A percentile compares a stretch with the other conserved stretches of the same genome.
phyloP scores from a whole-genome alignment of 2,113 vertebrate species.

The Pteronura brasiliensis region DNA sequence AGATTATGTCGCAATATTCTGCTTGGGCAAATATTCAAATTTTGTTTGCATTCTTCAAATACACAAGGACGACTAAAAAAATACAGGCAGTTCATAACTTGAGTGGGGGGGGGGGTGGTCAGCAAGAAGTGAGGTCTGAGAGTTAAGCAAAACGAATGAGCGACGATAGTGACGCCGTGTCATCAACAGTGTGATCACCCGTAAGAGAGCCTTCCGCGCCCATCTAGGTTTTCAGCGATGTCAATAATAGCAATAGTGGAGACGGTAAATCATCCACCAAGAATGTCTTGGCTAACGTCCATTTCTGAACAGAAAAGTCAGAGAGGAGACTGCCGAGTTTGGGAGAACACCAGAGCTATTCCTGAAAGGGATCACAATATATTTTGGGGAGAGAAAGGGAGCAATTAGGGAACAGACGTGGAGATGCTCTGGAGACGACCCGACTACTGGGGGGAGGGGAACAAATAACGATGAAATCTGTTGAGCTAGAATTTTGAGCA shows the following conservation, averaged over 20 bases:
- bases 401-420: not conserved
- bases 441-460: not conserved
- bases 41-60: not conserved
- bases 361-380: not conserved
- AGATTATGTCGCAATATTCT: not conserved
- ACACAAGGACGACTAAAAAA: not conserved
- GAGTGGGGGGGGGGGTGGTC: not conserved
- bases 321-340: not conserved
- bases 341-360: not conserved
- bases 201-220: not conserved
- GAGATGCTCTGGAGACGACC: not conserved
- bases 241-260: not conserved
- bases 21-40: not conserved
- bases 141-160: not conserved
- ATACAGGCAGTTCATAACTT: not conserved
- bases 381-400: not conserved
- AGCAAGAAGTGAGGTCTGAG: not conserved
- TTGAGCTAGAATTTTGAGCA: not conserved
- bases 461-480: not conserved
- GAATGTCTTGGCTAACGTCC: slow-evolving; percentile 33
- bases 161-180: not conserved
- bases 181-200: not conserved
- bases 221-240: not conserved
- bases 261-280: slow-evolving; percentile 34
- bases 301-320: not conserved